Evolutionary conservation across 2,113 vertebrate species (phyloP).

Genomic region (Saguinus midas): DNA sequence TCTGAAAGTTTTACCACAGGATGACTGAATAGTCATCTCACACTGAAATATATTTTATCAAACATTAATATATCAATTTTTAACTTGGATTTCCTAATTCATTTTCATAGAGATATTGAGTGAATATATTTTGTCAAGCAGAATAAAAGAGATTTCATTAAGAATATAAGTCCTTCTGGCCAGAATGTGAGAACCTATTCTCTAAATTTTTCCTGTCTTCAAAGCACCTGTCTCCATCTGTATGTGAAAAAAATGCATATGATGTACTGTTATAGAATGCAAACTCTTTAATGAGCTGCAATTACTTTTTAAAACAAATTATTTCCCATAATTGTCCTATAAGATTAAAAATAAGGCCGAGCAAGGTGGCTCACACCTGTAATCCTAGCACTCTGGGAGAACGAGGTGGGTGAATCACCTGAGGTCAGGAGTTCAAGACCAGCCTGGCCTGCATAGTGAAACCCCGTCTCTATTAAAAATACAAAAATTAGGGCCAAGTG

Average conservation of each 20-base stretch:
- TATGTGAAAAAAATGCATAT: neutral
- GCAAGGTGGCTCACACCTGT: too few relatives aligned
- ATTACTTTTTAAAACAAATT: neutral
- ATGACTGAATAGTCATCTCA: constrained; percentile 24
- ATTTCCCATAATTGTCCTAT: neutral
- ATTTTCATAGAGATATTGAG: constrained; percentile 23
- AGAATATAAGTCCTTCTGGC: neutral
- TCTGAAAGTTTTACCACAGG: neutral
- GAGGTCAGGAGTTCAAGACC: too few relatives aligned
- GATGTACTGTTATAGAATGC: neutral
- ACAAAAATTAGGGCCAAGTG: too few relatives aligned
- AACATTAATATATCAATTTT: constrained; percentile 59
- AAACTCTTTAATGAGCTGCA: neutral
- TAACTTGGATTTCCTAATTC: constrained; percentile 44
- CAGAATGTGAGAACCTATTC: neutral
- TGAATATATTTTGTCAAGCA: constrained; percentile 32
- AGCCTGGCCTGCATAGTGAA: too few relatives aligned
- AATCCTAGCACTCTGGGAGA: too few relatives aligned
- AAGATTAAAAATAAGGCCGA: neutral
- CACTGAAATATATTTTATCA: constrained; percentile 54
- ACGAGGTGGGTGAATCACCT: too few relatives aligned
- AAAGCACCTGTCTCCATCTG: neutral
- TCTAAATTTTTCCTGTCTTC: neutral
- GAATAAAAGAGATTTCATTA: constrained; percentile 43
- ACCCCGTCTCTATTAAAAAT: too few relatives aligned